Evolutionary conservation across 2,113 vertebrate genomes (phyloP), one percentile per base, ranked within the genome.

Genomic region (Arenaria interpres): DNA sequence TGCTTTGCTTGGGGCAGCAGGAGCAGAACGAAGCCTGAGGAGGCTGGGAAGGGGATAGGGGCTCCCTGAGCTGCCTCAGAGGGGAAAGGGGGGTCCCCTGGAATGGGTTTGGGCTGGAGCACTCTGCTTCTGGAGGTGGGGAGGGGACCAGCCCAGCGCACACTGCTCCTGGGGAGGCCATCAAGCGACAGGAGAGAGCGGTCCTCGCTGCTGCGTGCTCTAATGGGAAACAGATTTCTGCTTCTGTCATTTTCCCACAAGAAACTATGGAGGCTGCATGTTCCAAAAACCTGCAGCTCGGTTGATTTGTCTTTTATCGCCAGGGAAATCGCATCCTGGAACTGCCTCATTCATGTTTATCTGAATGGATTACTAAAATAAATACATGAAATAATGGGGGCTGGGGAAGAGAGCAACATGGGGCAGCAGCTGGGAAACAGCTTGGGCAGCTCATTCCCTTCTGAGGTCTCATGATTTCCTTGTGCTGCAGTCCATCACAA

Each of bases 381-480:
- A 96, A 95, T 28, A 96, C 12, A 63, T 0, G n/a, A 46, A 22
- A 37, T 45, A 12, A 71, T 92, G 48, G 28, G 62, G 80, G 25
- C 39, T 7, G 30, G 59, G 51, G 53, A 71, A 33, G 48, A 89
- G 28, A 92, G 74, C 59, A 60, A 56, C 1, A 2, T 45, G 88
- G 51, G 59, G 77, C 71, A 80, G 93, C 93, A 96, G 96, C 95
- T 95, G 96, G 88, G 77, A 71, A 94, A 54, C 93, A 91, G 89
- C 90, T 91, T 69, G 87, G 63, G 45, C 50, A 0, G 56, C 71
- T 85, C 15, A 2, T 10, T 87, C 67, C 75, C 85, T 59, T 46
- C 60, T 1, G 17, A 43, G 53, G 22, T 24, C 53, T 84, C 74
- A 8, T 20, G 78, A 64, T 59, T 67, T 39, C 89, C 32, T 9